Base-by-base conservation (phyloP, 2,113 vertebrate genomes). In the Mustelus asterias region DNA sequence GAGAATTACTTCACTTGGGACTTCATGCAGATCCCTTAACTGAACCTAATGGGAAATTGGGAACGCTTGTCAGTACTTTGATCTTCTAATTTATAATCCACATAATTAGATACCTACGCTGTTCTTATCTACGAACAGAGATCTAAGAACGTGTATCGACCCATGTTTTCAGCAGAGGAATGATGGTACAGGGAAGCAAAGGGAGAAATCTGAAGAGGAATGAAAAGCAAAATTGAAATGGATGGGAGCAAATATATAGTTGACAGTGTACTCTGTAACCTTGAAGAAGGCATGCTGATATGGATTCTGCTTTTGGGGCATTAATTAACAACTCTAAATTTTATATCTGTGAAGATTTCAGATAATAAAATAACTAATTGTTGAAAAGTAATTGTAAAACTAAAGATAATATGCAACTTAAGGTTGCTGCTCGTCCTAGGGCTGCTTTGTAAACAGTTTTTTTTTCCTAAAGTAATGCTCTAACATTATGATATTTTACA, bases 241-340 rank as follows among this genome's bases (percentile, higher is more conserved):
- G 33, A n/a, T 65, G 33, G 2, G 29, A 65, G 60, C 16, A 65
- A 65, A 65, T 67, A n/a, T 2, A 65, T 29, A 93, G 7, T 37
- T 60, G 33, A 65, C n/a, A 37, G 24, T 72, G 93, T 69, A 37
- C 37, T 37, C 65, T 41, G 33, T 94, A 95, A 48, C 26, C 13
- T 6, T 72, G 29, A 72, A 72, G 67, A 95, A 72, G 69, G 94
- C 41, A 70, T 72, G 67, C 94, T 54, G 67, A 95, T 70, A 33
- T 72, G 41, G 94, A 95, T 48, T 72, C 26, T 54, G 22, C 37
- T 72, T 69, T 54, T 54, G 69, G 67, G 94, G 37, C 44, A 95
- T 95, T 95, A 72, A 54, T 95, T 48, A 29, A 72, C 69, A 94
- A 41, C 65, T 70, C 65, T 70, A 65, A 70, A 67, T 94, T 76